Evolutionary conservation across 2,888 invertebrate genomes (phyloP).

Genomic region (Trissolcus japonicus): DNA sequence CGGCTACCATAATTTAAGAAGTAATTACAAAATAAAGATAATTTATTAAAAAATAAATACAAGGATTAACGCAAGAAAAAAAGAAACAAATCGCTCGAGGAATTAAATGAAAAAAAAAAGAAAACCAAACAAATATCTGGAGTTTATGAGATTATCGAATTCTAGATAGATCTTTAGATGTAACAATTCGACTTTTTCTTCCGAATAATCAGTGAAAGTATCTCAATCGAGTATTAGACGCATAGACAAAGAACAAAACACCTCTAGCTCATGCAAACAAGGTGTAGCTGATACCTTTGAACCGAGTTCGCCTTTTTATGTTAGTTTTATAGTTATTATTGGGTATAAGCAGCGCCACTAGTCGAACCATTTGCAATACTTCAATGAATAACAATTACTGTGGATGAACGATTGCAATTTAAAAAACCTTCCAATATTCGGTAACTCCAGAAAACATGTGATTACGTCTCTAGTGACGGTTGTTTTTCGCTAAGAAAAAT

Average conservation of each 20-base stretch:
- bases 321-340: conserved; percentile 51
- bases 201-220: conserved; percentile 61
- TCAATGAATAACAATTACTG: conserved; percentile 20
- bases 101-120: no score
- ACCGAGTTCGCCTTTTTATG: conserved; percentile 53
- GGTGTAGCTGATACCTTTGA: conserved; percentile 48
- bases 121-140: conserved; percentile 30
- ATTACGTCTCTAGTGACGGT: not conserved
- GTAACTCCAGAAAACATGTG: conserved; percentile 7
- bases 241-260: conserved; percentile 46
- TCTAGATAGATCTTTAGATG: conserved; percentile 51
- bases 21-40: conserved; percentile 29
- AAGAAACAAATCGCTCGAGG: conserved; percentile 42
- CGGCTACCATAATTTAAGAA: conserved; percentile 41
- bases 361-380: conserved; percentile 42
- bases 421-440: conserved; percentile 17
- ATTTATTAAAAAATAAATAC: conserved; percentile 12
- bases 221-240: conserved; percentile 54
- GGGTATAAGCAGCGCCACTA: conserved; percentile 18
- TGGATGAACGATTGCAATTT: conserved; percentile 15
- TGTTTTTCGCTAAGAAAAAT: not conserved
- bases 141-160: conserved; percentile 54
- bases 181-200: conserved; percentile 56
- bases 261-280: conserved; percentile 52
- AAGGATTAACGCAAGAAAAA: conserved; percentile 10